Conservation (phyloP, 2,888 invertebrate genomes). For the Timema cristinae region DNA sequence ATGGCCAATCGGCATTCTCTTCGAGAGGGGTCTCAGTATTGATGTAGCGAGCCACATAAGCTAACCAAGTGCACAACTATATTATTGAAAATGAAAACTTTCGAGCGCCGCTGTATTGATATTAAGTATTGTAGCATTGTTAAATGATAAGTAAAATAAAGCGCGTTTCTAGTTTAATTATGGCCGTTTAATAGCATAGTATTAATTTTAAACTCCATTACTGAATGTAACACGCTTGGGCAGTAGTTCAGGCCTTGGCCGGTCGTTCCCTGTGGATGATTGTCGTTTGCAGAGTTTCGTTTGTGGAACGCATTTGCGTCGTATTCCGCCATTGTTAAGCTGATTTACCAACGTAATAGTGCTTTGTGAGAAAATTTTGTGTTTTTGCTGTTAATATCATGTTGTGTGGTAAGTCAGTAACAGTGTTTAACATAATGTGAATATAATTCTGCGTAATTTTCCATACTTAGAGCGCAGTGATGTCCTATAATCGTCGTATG, state of each 20-base stretch:
- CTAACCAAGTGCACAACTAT: constrained; percentile 28
- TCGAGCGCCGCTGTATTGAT: background rate
- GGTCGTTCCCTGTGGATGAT: constrained; percentile 30
- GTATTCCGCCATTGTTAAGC: constrained; percentile 33
- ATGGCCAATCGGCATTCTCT: constrained; percentile 26
- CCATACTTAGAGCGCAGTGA: background rate
- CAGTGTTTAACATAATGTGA: constrained; percentile 3
- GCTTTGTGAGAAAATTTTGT: background rate
- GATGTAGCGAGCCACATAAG: constrained; percentile 28
- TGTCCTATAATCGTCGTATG: constrained; percentile 20
- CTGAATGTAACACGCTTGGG: constrained; percentile 23
- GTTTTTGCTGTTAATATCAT: background rate
- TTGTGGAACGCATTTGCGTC: constrained; percentile 22
- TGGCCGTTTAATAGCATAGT: background rate
- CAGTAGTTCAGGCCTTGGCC: constrained; percentile 27
- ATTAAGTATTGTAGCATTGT: too few relatives aligned
- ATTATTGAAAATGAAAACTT: constrained; percentile 21
- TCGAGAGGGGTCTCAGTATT: constrained; percentile 28
- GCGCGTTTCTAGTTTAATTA: too few relatives aligned
- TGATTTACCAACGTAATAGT: constrained; percentile 21
- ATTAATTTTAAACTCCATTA: too few relatives aligned
- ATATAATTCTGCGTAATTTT: constrained; percentile 1
- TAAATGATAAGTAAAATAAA: too few relatives aligned
- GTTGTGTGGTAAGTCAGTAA: constrained; percentile 14
- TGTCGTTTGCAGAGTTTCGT: constrained; percentile 22